Evolutionary conservation across 2,797 vertebrate species (phyloP), one percentile per base, ranked within the genome.

Genomic region (Halcyon smyrnensis): DNA sequence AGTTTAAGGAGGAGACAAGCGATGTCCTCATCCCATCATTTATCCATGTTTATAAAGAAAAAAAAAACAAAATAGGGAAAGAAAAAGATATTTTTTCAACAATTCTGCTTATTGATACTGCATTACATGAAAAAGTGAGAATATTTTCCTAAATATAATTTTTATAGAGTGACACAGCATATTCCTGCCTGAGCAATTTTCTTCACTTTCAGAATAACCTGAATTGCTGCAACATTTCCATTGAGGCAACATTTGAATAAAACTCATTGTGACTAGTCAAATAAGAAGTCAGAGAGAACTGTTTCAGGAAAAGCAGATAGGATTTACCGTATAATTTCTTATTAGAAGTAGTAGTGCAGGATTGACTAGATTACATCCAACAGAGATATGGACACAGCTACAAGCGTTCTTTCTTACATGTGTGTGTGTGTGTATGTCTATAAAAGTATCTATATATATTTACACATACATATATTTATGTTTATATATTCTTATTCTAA

Each of bases 341-440:
- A 56, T 7, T 43, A 43, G 41, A 43, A 43, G 16, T 0, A 5
- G 1, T 57, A 53, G 6, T n/a, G 7, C 28, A 34, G 36, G 15
- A 46, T 8, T 32, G 34, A 28, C 25, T 21, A 57, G 17, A 64
- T 53, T 43, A 53, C 23, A 37, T 4, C 19, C 15, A 48, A 39
- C 0, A 2, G 37, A 56, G 8, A 41, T 19, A 53, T 1, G 7
- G 32, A 34, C 7, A 16, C 5, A 51, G 13, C 16, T 48, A 15
- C 7, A 67, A 37, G 12, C 41, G 9, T 16, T 65, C 9, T 36
- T 65, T 82, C 21, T 15, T 24, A 1, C 36, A 7, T 73, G 0
- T 56, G 2, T 64, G 13, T 60, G 9, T 57, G 2, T 50, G 2
- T 50, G 3, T 59, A 1, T 53, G 5, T 48, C 12, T 25, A 14